phyloP scores from a whole-genome alignment of 2,888 invertebrate genomes.

The Caenorhabditis becei region DNA sequence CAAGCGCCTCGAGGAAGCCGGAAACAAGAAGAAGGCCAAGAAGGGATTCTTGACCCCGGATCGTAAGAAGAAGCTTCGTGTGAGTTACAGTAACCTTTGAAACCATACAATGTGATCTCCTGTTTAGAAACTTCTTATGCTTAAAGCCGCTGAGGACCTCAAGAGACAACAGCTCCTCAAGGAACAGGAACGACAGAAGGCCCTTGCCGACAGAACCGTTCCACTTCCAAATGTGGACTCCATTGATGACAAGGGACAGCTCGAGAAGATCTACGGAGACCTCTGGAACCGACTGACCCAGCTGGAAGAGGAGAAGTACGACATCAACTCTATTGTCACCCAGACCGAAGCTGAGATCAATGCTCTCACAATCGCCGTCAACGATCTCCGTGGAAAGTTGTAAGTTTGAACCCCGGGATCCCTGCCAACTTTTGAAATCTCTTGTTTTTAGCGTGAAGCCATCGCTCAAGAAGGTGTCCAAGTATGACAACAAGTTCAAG shows the following conservation, averaged over 20 bases:
- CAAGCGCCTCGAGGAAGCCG: constrained; percentile 97
- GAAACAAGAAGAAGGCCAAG: constrained; percentile 90
- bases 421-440: not conserved
- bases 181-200: constrained; percentile 95
- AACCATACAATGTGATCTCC: constrained; percentile 63
- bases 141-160: constrained; percentile 99
- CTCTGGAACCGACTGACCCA: constrained; percentile 85
- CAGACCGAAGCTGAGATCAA: constrained; percentile 87
- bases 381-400: constrained; percentile 99
- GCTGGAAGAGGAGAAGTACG: constrained; percentile 87
- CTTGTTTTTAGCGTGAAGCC: constrained; percentile 79
- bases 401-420: constrained; percentile 77
- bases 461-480: constrained; percentile 96
- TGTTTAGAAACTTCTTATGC: constrained; percentile 99
- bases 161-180: constrained; percentile 99
- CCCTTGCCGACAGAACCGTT: constrained; percentile 95
- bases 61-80: constrained; percentile 99
- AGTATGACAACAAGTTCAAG: constrained; percentile 93
- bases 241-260: constrained; percentile 87
- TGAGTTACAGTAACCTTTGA: constrained; percentile 82
- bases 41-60: constrained; percentile 99
- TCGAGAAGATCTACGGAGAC: constrained; percentile 79
- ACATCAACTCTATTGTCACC: constrained; percentile 94
- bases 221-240: constrained; percentile 92
- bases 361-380: constrained; percentile 99